Evolutionary conservation across 2,797 vertebrate species (phyloP).

Genomic region (Sardinella longiceps): DNA sequence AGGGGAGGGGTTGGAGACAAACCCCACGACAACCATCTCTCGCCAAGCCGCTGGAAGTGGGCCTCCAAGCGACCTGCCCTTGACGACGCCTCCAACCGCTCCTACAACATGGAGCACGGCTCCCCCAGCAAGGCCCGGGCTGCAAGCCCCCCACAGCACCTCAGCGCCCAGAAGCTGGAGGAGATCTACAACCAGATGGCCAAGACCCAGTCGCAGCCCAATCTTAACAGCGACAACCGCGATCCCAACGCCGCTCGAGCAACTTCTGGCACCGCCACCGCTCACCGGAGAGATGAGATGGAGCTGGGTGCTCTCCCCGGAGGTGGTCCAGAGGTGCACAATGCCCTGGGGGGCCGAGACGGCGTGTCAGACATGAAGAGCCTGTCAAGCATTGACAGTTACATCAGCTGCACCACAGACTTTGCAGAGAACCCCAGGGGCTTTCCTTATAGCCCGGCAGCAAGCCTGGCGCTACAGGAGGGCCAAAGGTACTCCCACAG

Average conservation of each 20-base stretch:
- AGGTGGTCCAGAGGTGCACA: conserved; percentile 75
- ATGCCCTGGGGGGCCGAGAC: conserved; percentile 82
- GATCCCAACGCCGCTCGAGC: conserved; percentile 60
- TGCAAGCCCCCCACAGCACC: conserved; percentile 90
- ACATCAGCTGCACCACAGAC: conserved; percentile 97
- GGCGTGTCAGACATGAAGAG: conserved; percentile 95
- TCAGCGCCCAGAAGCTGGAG: conserved; percentile 94
- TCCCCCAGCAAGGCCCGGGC: conserved; percentile 83
- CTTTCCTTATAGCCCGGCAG: conserved; percentile 85
- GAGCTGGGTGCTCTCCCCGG: conserved; percentile 85
- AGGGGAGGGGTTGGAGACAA: conserved; percentile 85
- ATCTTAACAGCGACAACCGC: conserved; percentile 90
- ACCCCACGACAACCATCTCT: conserved; percentile 93
- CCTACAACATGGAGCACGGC: conserved; percentile 87
- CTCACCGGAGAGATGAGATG: conserved; percentile 87
- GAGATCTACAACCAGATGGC: conserved; percentile 99
- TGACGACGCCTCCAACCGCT: conserved; percentile 94
- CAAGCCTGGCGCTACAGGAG: conserved; percentile 80
- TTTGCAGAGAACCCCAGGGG: conserved; percentile 86
- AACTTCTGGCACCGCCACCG: conserved; percentile 5
- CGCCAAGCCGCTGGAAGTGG: conserved; percentile 97
- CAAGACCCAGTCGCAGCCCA: conserved; percentile 96
- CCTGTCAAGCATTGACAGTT: conserved; percentile 98
- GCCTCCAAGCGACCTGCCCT: conserved; percentile 85
- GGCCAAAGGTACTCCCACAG: conserved; percentile 85